phyloP scores from a whole-genome alignment of 2,113 vertebrate genomes.

The Tricholaema leucomelas region DNA sequence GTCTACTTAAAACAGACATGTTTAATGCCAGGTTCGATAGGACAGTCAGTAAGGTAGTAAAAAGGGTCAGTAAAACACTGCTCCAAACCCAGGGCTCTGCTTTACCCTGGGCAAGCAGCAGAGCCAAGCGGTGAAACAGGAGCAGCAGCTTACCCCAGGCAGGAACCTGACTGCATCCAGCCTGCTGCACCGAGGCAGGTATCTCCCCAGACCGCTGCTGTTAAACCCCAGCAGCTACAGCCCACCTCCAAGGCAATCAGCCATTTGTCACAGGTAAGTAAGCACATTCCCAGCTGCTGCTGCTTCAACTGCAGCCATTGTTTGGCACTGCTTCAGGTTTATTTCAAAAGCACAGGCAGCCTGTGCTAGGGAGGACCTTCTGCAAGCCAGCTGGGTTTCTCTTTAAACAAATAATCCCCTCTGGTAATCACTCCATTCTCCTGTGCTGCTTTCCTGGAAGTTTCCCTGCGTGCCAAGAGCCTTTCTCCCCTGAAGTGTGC shows the following conservation, averaged over 20 bases:
- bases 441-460: neutral
- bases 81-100: neutral
- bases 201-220: neutral
- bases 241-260: neutral
- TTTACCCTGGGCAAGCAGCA: neutral
- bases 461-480: neutral
- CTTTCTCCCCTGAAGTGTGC: neutral
- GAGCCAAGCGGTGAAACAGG: neutral
- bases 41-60: neutral
- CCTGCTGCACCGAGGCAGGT: neutral
- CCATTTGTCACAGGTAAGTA: slow-evolving; percentile 5
- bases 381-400: slow-evolving; percentile 42
- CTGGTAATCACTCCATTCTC: neutral
- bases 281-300: neutral
- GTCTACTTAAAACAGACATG: neutral
- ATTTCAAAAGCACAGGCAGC: slow-evolving; percentile 27
- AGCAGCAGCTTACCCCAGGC: neutral
- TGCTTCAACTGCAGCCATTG: neutral
- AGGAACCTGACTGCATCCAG: neutral
- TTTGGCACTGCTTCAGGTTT: slow-evolving; percentile 27
- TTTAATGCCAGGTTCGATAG: neutral
- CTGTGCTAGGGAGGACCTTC: slow-evolving; percentile 1
- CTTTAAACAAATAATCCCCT: slow-evolving; percentile 38
- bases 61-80: neutral
- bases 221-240: neutral